A percentile compares a stretch with the other conserved stretches of the same genome.
These are phyloP conservation scores for Idaea biselata DNA, from an alignment of 2,888 invertebrate genomes.

Conservation along the genomic window DNA sequence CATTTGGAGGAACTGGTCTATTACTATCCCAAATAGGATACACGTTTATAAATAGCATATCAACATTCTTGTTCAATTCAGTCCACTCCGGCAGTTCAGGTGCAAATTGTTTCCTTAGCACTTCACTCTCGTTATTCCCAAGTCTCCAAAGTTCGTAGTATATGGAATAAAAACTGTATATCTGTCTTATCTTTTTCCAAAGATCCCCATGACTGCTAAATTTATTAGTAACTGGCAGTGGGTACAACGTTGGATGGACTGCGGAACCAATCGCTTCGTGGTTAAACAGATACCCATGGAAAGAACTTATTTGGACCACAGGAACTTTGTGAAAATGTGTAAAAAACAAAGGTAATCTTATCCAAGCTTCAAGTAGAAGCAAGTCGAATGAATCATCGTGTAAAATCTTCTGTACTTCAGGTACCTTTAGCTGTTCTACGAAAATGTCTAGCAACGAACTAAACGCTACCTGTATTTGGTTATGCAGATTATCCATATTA, in stretches of 20 bases:
- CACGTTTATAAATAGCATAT: constrained; percentile 58
- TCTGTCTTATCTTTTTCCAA: constrained; percentile 31
- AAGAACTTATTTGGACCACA: neutral
- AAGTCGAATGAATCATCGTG: constrained; percentile 2
- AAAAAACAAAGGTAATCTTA: neutral
- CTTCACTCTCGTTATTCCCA: neutral
- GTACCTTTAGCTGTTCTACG: constrained; percentile 17
- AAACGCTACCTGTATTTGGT: neutral
- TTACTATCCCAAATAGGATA: constrained; percentile 50
- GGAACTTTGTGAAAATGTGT: neutral
- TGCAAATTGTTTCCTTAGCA: neutral
- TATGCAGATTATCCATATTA: neutral
- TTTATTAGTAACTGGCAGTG: constrained; percentile 6
- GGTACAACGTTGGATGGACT: constrained; percentile 12
- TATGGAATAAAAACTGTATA: constrained; percentile 21
- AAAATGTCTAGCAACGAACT: constrained; percentile 5
- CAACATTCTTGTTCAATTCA: constrained; percentile 38
- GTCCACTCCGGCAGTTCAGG: constrained; percentile 24
- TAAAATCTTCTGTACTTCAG: constrained; percentile 25
- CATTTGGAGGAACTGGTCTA: constrained; percentile 54
- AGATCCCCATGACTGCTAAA: constrained; percentile 8
- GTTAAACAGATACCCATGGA: neutral
- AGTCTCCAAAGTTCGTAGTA: constrained; percentile 15
- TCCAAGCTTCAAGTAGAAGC: neutral
- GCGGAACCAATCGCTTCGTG: constrained; percentile 12